These are phyloP conservation scores for Sycon ciliatum DNA, from an alignment of 37 sponge, comb jelly and placozoan genomes.

Conservation along the genomic window DNA sequence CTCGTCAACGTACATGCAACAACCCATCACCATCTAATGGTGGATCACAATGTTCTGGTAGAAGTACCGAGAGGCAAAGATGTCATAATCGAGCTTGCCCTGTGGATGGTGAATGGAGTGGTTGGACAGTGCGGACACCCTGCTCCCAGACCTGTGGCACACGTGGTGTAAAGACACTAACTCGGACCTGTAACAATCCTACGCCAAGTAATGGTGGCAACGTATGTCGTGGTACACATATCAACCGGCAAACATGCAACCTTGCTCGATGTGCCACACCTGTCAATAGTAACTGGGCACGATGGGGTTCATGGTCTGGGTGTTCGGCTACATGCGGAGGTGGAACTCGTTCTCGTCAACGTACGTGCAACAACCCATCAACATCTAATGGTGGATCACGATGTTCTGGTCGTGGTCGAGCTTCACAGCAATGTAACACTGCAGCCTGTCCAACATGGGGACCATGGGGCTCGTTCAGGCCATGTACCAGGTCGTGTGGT, in stretches of 20 bases:
- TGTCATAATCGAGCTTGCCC: neutral
- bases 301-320: no score
- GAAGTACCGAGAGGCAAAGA: neutral
- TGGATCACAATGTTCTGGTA: neutral
- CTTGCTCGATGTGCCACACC: neutral
- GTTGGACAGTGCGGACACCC: neutral
- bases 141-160: neutral
- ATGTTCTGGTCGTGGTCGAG: neutral
- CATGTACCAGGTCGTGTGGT: no score
- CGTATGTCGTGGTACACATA: neutral
- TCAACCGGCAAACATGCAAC: neutral
- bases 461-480: no score
- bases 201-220: neutral
- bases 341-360: no score
- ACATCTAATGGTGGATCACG: neutral
- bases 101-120: slow-evolving; percentile 8
- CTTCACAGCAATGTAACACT: neutral
- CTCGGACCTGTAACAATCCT: neutral
- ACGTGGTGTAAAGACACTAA: neutral
- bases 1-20: neutral
- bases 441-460: neutral
- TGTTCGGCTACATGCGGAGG: no score
- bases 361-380: no score
- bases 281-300: no score
- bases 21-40: neutral